Evolutionary conservation across 2,888 invertebrate genomes (phyloP), one percentile per base, ranked within the genome.

Genomic region (Drosophila neotestacea): DNA sequence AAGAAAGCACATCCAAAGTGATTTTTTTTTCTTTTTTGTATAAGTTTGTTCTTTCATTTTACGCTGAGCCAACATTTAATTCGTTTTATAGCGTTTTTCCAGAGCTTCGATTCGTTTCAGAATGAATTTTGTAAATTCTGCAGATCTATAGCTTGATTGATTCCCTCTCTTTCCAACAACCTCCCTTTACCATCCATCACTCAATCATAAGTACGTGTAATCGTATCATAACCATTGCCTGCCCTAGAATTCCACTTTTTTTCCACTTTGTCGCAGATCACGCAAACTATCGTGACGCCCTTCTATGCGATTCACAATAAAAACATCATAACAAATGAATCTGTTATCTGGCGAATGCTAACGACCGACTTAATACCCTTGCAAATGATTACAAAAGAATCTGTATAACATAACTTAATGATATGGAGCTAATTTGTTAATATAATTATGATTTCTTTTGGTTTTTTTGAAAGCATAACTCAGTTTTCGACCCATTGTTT

Each of bases 211-310:
- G 13, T 30, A 22, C n/a, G 4, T 28, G 4, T 13, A 16, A 22
- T 41, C 52, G 30, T 54, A 11, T 6, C n/a, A 16, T 16, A 47
- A 47, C 30, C 48, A 27, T 27, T 39, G 48, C 6, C 51, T 65
- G 69, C 68, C 73, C 78, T 68, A 77, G 61, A 73, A 76, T 64
- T 73, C 69, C 51, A 77, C 42, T 65, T 72, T 22, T 22, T 22
- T 22, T 22, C 2, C 2, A 22, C 3, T 46, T 34, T 39, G 55
- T 7, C 46, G 22, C 11, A 55, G 54, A 73, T 68, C 81, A 81
- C 82, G 82, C 86, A 66, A 60, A 58, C 42, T 68, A 63, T 58
- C 70, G 64, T 72, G 77, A 72, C 66, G 78, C 82, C 82, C 82
- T 82, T 82, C 69, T 64, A 69, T 64, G 79, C 64, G 85, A 63